phyloP scores from a whole-genome alignment of 2,797 vertebrate genomes.

The Onychomys leucogaster region DNA sequence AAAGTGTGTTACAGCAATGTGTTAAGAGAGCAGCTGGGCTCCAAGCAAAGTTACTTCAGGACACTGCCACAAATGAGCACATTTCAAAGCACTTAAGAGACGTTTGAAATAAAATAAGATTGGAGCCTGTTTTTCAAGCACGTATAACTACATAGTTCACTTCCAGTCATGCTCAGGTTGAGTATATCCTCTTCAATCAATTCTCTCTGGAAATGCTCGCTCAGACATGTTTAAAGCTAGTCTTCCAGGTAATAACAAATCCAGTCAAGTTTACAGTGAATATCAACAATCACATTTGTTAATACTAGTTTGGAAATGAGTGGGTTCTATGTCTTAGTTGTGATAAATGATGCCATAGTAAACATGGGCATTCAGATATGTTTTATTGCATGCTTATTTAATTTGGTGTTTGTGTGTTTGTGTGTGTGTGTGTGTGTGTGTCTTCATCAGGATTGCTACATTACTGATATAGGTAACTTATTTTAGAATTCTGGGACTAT shows the following conservation, averaged over 20 bases:
- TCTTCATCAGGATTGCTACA: background rate
- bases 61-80: background rate
- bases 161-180: background rate
- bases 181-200: background rate
- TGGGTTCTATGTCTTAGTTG: background rate
- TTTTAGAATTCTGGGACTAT: background rate
- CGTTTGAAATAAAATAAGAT: background rate
- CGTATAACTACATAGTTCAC: background rate
- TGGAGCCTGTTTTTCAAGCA: background rate
- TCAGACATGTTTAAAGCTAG: background rate
- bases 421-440: background rate
- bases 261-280: background rate
- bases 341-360: background rate
- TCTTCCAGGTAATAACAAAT: background rate
- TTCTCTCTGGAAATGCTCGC: background rate
- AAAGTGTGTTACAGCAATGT: background rate
- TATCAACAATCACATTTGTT: background rate
- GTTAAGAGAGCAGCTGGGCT: background rate
- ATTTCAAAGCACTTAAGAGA: background rate
- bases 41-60: background rate
- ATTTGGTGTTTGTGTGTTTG: too few relatives aligned
- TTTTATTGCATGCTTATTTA: background rate
- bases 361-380: background rate
- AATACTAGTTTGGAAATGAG: background rate
- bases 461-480: accelerated